Conservation (phyloP, 2,797 vertebrate genomes). For the Potorous gilbertii region DNA sequence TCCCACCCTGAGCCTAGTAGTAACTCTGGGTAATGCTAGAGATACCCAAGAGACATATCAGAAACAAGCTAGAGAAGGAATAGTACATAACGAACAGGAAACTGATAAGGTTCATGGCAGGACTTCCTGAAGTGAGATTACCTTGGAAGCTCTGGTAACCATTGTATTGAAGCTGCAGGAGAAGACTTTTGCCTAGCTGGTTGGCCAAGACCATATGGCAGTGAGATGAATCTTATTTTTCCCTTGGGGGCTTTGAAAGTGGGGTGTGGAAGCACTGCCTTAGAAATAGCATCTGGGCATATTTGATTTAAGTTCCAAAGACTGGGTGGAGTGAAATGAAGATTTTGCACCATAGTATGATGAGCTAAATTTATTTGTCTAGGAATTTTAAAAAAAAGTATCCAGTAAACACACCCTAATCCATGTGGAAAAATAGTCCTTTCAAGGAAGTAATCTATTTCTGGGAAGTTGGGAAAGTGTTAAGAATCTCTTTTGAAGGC, state of each 20-base stretch:
- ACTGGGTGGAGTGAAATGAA: not conserved
- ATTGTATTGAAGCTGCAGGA: not conserved
- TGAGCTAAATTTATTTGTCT: not conserved
- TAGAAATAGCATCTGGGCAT: not conserved
- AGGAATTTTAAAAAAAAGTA: not conserved
- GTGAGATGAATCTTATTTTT: not conserved
- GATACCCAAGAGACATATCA: not conserved
- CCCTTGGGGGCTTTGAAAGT: not conserved
- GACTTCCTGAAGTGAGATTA: not conserved
- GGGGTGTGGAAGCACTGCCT: not conserved
- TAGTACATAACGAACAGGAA: not conserved
- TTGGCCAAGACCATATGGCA: not conserved
- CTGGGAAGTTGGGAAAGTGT: not conserved
- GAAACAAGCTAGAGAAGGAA: not conserved
- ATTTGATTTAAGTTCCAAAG: not conserved
- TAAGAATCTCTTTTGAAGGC: not conserved
- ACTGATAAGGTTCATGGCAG: not conserved
- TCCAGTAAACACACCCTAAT: not conserved
- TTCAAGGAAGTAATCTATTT: not conserved
- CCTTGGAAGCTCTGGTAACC: not conserved
- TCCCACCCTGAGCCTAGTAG: not conserved
- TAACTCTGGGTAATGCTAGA: not conserved
- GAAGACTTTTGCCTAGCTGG: not conserved
- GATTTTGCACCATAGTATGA: not conserved
- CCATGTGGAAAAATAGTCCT: not conserved